Conservation (phyloP, 2,888 invertebrate genomes). For the Oscheius sp. region DNA sequence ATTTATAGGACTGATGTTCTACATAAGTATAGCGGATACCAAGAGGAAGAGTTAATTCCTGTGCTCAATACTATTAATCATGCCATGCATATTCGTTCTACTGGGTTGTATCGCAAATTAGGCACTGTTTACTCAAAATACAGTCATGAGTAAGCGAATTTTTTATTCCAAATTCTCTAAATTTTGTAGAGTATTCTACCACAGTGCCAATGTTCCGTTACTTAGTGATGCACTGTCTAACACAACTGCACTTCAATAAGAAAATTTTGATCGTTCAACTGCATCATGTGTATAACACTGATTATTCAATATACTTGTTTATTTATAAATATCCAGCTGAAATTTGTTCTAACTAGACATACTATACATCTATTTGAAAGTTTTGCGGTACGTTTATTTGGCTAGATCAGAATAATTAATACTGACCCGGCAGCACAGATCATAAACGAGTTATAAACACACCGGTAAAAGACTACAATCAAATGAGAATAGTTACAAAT, state of each 20-base stretch:
- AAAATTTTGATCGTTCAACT: too few relatives aligned
- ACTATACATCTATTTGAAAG: too few relatives aligned
- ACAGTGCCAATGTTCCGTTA: constrained; percentile 37
- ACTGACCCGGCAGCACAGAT: constrained; percentile 22
- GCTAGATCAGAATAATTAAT: constrained; percentile 6
- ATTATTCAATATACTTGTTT: not conserved
- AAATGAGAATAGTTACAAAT: not conserved
- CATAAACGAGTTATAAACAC: not conserved
- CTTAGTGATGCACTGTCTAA: constrained; percentile 20
- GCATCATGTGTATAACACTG: not conserved
- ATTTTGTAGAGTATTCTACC: constrained; percentile 50
- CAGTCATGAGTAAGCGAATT: constrained; percentile 59
- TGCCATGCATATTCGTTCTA: constrained; percentile 46
- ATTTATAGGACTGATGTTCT: constrained; percentile 56
- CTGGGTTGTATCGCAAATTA: constrained; percentile 36
- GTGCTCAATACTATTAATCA: constrained; percentile 63
- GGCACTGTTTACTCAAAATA: constrained; percentile 61
- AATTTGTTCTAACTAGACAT: too few relatives aligned
- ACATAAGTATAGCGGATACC: constrained; percentile 63
- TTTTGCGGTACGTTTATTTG: too few relatives aligned
- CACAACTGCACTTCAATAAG: not conserved
- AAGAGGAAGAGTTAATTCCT: constrained; percentile 55
- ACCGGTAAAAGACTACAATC: not conserved
- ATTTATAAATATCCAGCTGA: constrained; percentile 18
- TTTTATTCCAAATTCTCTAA: constrained; percentile 13